Conservation (phyloP, 2,113 vertebrate genomes). For the Dendrocopos noguchii region DNA sequence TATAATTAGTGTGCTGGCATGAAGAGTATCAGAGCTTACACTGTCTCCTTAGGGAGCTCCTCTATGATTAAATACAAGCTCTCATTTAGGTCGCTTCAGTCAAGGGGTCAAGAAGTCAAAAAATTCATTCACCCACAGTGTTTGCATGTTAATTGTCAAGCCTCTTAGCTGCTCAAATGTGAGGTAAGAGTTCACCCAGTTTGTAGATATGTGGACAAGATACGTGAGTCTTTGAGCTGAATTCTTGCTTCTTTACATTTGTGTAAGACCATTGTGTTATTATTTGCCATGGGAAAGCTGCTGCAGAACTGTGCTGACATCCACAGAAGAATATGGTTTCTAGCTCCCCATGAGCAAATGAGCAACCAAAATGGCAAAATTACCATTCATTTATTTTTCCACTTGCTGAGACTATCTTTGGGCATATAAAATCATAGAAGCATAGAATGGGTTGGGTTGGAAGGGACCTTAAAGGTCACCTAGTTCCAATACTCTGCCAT, state of each 20-base stretch:
- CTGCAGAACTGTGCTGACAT: background rate
- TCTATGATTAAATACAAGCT: conserved; percentile 37
- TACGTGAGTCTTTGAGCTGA: background rate
- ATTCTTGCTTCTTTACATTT: background rate
- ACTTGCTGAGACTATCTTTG: background rate
- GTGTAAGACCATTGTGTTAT: background rate
- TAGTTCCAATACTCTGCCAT: no score
- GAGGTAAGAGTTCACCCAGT: background rate
- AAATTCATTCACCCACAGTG: conserved; percentile 26
- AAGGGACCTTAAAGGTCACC: no score
- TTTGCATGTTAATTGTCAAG: conserved; percentile 32
- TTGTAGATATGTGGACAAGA: background rate
- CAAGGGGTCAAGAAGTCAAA: conserved; percentile 37
- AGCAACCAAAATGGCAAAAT: conserved; percentile 1
- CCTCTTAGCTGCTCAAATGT: background rate
- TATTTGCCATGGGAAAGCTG: background rate
- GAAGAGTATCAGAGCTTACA: conserved; percentile 8
- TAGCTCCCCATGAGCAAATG: background rate
- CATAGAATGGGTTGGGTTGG: no score
- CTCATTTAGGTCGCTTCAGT: conserved; percentile 21
- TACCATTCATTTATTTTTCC: background rate
- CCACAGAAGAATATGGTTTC: background rate
- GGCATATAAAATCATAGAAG: background rate
- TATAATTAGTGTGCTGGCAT: conserved; percentile 36
- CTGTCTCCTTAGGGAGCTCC: background rate